Evolutionary conservation across 1,140 invertebrate species (phyloP), one percentile per base, ranked within the genome.

Genomic region (Macrocentrus cingulum): DNA sequence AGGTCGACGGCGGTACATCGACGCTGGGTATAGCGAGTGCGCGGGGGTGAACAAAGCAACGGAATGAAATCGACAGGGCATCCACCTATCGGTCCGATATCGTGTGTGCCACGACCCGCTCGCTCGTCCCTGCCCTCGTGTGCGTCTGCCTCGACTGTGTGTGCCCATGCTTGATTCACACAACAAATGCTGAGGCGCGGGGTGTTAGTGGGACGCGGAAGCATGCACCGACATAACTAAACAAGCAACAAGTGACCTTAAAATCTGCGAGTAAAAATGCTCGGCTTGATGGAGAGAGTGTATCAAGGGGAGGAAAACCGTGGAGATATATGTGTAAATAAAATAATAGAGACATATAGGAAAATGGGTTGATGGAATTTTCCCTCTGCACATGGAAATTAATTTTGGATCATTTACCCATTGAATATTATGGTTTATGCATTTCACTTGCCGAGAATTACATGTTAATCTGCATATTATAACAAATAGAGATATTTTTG

Each of bases 241-340:
- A 75, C 72, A 75, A 75, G 74, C 74, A 76, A 76, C 74, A 76
- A 76, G 74, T 76, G 74, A 76, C 72, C 70, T 74, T 75, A 72
- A 74, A 74, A 76, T 75, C 66, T 67, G 66, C 56, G 67, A 73
- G 75, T 74, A 75, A 76, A 76, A 76, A 76, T 71, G 64, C 67
- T 46, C 60, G 61, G 61, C 64, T 64, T 71, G 70, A 73, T 73
- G 65, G 69, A 66, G 4, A n/a, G n/a, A n/a, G n/a, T n/a, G 59
- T 71, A 71, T 71, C 61, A 68, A 57, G 61, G 61, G 65, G 61
- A 68, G 58, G 59, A 62, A 62, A 5, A 20, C 22, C 3, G 22
- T 13, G 15, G 22, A 4, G 15, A 5, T 9, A 19, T 13, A 7
- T 36, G 9, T 50, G 2, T 36, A 9, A 15, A 3, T 36, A 15